Base-by-base conservation (phyloP, 2,888 invertebrate species). In the Liodrosophila aerea region DNA sequence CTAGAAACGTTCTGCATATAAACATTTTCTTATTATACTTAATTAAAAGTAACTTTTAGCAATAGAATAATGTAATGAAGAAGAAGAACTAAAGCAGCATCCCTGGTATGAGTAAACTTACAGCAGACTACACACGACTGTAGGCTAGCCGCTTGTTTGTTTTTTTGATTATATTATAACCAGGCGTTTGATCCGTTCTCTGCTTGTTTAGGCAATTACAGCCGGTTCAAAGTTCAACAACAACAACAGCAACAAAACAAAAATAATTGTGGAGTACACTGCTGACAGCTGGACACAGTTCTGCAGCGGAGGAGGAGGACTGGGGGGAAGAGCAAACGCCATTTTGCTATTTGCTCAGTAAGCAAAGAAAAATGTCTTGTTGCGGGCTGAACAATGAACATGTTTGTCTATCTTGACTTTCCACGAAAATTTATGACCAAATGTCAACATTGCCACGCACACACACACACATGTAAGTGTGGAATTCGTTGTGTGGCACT, bases 381-480 rank as follows among this genome's bases (percentile, higher is more conserved):
- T 16, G 44, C 9, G 13, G 13, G 51, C 18, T 50, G 13, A 64
- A 78, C 76, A 78, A 83, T 70, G 76, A 64, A 72, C 61, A 64
- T 74, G 60, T 61, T 59, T 80, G 81, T 84, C 5, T 11, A n/a
- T 30, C 36, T 29, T 13, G n/a, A 58, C 49, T 80, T 72, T 83
- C 59, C 68, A 72, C 46, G 67, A 64, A 64, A 62, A 67, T 76
- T 70, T 72, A 76, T 64, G 69, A 63, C 53, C 72, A 60, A 83
- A 63, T 69, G 76, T 82, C 83, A 76, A 64, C 57, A 61, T 39
- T 59, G 56, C 57, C 70, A 73, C 76, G 73, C 73, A 72, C 64
- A 60, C 12, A 33, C 12, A 33, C 1, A 4, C 33, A 33, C 16
- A 34, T 2, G 12, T 11, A 16, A n/a, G 31, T 40, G 11, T 22